Evolutionary conservation across 2,888 invertebrate genomes (phyloP).

Genomic region (Apotomis capreana): DNA sequence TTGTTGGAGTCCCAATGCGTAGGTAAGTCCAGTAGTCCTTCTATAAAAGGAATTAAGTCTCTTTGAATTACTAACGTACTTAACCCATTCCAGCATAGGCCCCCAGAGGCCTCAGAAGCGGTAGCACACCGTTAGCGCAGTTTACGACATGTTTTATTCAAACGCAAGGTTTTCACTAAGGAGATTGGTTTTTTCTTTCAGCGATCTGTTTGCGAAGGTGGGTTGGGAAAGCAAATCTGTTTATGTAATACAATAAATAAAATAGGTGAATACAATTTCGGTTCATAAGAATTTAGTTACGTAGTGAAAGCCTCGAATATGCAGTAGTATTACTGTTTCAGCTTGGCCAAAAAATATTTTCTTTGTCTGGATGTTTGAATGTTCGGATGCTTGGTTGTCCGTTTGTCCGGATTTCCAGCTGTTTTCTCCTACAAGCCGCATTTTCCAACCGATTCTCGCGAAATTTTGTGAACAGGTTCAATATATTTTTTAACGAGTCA

Average conservation of each 20-base stretch:
- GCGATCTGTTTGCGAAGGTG: conserved; percentile 8
- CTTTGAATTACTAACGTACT: not conserved
- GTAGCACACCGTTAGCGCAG: conserved; percentile 28
- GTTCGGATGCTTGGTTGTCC: too few relatives aligned
- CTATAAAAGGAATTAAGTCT: conserved; percentile 1
- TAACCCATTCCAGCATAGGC: not conserved
- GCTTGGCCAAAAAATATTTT: too few relatives aligned
- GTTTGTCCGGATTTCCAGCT: too few relatives aligned
- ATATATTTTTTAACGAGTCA: too few relatives aligned
- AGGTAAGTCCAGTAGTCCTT: not conserved
- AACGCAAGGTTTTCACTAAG: conserved; percentile 37
- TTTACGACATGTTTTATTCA: conserved; percentile 41
- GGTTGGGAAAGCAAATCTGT: not conserved
- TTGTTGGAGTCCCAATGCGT: conserved; percentile 8
- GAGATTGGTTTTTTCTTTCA: conserved; percentile 33
- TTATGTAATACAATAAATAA: not conserved
- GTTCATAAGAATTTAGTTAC: too few relatives aligned
- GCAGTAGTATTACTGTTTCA: too few relatives aligned
- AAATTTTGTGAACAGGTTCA: too few relatives aligned
- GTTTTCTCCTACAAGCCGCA: too few relatives aligned
- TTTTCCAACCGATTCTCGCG: too few relatives aligned
- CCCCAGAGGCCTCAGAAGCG: not conserved
- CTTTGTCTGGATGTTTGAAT: too few relatives aligned
- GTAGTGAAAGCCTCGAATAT: too few relatives aligned
- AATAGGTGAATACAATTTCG: not conserved